A percentile compares a stretch with the other conserved stretches of the same genome.
These are phyloP conservation scores for Platycnemis pennipes DNA, from an alignment of 2,888 invertebrate species.

Conservation along the genomic window DNA sequence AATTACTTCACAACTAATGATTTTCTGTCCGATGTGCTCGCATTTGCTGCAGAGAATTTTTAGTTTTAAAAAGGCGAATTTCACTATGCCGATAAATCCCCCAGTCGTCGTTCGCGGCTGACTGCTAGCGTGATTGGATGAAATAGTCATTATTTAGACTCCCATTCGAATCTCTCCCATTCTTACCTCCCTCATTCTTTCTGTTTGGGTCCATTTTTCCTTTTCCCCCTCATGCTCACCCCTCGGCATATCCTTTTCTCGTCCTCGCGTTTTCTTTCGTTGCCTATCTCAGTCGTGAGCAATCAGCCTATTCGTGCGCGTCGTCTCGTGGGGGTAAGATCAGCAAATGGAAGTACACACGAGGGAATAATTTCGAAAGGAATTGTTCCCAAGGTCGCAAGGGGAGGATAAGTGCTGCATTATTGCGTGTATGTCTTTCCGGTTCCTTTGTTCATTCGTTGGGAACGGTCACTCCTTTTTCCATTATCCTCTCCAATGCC, in stretches of 20 bases:
- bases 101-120: no score
- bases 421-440: slow-evolving; percentile 38
- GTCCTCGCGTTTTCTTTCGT: background rate
- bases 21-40: no score
- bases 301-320: slow-evolving; percentile 40
- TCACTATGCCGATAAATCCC: no score
- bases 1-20: no score
- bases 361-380: slow-evolving; percentile 20
- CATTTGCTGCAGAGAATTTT: no score
- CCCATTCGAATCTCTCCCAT: background rate
- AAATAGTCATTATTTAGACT: no score
- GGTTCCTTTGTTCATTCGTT: background rate
- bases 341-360: slow-evolving; percentile 17
- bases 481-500: background rate
- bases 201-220: background rate
- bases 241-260: background rate
- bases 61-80: no score
- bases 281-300: slow-evolving; percentile 38
- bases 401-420: slow-evolving; percentile 53
- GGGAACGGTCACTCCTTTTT: slow-evolving; percentile 25
- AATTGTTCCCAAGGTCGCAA: slow-evolving; percentile 43
- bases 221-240: background rate
- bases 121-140: no score
- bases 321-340: background rate
- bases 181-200: background rate